Conservation (phyloP, 2,797 vertebrate genomes). For the Crocidura indochinensis region DNA sequence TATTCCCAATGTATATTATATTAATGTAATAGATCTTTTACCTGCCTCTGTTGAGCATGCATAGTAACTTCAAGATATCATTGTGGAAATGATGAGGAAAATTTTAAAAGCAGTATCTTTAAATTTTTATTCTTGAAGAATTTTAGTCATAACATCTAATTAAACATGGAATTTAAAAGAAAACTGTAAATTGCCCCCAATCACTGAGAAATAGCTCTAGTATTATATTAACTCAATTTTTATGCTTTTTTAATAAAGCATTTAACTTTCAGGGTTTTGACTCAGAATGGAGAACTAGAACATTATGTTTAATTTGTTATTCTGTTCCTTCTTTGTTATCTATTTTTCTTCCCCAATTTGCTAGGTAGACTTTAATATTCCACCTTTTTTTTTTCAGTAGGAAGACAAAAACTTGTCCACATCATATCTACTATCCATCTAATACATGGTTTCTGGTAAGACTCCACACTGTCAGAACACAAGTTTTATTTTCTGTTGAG, state of each 20-base stretch:
- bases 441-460: not conserved
- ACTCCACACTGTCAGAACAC: slow-evolving; percentile 19
- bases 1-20: not conserved
- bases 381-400: not conserved
- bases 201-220: not conserved
- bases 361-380: not conserved
- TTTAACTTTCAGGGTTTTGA: not conserved
- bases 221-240: not conserved
- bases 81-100: not conserved
- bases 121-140: not conserved
- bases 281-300: not conserved
- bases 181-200: not conserved
- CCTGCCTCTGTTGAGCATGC: not conserved
- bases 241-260: slow-evolving; percentile 38
- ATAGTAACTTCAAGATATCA: not conserved
- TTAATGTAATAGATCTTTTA: not conserved
- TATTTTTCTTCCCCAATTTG: not conserved
- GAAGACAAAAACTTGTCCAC: not conserved
- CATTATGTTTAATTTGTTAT: not conserved
- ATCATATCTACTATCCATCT: not conserved
- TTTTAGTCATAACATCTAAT: not conserved
- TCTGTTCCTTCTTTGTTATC: not conserved
- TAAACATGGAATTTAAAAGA: not conserved
- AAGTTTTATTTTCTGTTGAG: slow-evolving; percentile 46
- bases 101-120: not conserved